Evolutionary conservation across 2,888 invertebrate genomes (phyloP).

Genomic region (Clistopyga incitator): DNA sequence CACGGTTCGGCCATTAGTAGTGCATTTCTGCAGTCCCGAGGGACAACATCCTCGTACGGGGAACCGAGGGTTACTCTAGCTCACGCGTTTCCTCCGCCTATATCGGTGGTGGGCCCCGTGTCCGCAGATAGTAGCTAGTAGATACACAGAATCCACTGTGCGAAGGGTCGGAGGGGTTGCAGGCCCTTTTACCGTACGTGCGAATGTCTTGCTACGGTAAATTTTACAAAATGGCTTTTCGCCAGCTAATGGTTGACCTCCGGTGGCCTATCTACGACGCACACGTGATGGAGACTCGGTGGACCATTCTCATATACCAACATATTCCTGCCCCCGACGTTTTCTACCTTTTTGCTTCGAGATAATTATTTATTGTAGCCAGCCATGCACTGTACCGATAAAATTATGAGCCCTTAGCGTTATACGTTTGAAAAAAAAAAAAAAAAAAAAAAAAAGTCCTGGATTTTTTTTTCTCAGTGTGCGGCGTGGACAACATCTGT

Average conservation of each 20-base stretch:
- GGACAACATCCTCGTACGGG: slow-evolving; percentile 67
- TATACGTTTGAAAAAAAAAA: not conserved
- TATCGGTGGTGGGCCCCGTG: slow-evolving; percentile 46
- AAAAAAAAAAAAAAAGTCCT: not conserved
- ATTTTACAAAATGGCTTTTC: slow-evolving; percentile 77
- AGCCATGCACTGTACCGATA: not conserved
- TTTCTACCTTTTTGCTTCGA: not conserved
- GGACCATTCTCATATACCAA: slow-evolving; percentile 9
- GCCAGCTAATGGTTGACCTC: slow-evolving; percentile 66
- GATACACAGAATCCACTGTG: slow-evolving; percentile 45
- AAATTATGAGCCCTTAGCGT: not conserved
- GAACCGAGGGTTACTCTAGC: slow-evolving; percentile 44
- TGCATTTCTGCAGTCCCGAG: slow-evolving; percentile 79
- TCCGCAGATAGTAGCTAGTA: slow-evolving; percentile 51
- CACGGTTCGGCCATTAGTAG: slow-evolving; percentile 81
- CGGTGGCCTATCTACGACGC: slow-evolving; percentile 43
- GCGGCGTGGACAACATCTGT: not conserved
- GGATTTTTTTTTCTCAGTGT: slow-evolving; percentile 1
- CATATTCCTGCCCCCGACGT: not conserved
- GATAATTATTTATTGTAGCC: not conserved
- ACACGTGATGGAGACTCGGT: slow-evolving; percentile 32
- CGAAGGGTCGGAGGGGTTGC: slow-evolving; percentile 49
- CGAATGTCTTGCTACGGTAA: slow-evolving; percentile 73
- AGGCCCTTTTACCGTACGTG: slow-evolving; percentile 63
- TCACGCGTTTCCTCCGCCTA: slow-evolving; percentile 29